Evolutionary conservation across 2,888 invertebrate species (phyloP).

Genomic region (Chydorus sphaericus): DNA sequence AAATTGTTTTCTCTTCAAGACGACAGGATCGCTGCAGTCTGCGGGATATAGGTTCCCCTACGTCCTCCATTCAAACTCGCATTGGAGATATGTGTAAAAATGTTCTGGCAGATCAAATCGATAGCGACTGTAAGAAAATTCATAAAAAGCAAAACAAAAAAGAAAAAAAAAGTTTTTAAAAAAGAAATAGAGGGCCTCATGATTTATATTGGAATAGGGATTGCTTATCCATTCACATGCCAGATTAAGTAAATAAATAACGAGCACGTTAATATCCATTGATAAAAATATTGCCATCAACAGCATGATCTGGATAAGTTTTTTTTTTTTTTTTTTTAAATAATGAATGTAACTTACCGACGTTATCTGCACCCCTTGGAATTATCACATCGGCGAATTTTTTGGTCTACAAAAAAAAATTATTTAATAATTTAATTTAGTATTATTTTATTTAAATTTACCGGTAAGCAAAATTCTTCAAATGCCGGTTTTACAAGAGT

Average conservation of each 20-base stretch:
- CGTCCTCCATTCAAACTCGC: slow-evolving; percentile 2
- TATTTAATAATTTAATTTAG: not conserved
- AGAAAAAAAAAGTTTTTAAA: slow-evolving; percentile 18
- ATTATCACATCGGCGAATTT: slow-evolving; percentile 99
- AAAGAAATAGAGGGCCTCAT: no score
- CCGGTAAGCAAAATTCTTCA: slow-evolving; percentile 95
- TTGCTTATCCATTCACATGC: no score
- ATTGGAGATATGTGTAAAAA: slow-evolving; percentile 65
- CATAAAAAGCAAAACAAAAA: no score
- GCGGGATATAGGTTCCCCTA: slow-evolving; percentile 3
- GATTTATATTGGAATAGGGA: no score
- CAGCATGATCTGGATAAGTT: no score
- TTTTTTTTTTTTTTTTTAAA: no score
- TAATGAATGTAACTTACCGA: no score
- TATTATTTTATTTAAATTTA: slow-evolving; percentile 34
- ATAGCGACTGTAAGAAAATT: slow-evolving; percentile 99
- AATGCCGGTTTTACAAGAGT: slow-evolving; percentile 98
- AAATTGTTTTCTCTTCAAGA: not conserved
- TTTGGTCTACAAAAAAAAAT: slow-evolving; percentile 70
- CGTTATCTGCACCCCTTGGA: slow-evolving; percentile 94
- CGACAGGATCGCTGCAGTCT: not conserved
- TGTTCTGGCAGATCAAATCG: slow-evolving; percentile 97
- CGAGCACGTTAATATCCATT: no score
- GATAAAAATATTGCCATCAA: not conserved
- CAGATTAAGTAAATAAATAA: no score